Evolutionary conservation across 2,113 vertebrate genomes (phyloP).

Genomic region (Cnemophilus loriae): DNA sequence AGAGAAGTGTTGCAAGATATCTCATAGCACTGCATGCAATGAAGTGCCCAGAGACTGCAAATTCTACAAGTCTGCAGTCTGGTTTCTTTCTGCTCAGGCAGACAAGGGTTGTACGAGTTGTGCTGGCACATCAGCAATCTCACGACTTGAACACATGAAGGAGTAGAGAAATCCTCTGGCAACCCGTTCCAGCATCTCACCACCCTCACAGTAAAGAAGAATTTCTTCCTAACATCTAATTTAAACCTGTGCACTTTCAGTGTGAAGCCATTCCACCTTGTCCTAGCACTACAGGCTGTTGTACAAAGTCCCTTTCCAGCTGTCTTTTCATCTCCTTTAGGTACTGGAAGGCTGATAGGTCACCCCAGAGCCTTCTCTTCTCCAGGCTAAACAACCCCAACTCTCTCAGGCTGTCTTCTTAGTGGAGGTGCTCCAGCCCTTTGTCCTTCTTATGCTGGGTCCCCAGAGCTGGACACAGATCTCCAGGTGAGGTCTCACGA

Average conservation of each 20-base stretch:
- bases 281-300: background rate
- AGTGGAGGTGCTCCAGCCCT: background rate
- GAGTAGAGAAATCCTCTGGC: background rate
- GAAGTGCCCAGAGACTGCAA: background rate
- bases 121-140: background rate
- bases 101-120: background rate
- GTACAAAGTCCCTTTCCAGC: background rate
- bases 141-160: background rate
- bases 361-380: background rate
- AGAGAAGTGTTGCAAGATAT: background rate
- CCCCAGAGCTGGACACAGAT: background rate
- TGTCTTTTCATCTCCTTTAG: background rate
- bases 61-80: background rate
- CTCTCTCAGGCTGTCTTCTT: background rate
- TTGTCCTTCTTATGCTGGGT: background rate
- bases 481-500: background rate
- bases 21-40: accelerated
- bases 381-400: background rate
- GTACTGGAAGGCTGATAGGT: background rate
- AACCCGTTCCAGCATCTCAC: background rate
- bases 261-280: background rate
- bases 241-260: background rate
- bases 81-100: background rate
- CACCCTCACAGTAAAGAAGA: background rate
- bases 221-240: background rate